Percentiles rank a stretch among this genome's conserved stretches.
These are phyloP conservation scores for Cyclophora albipunctata DNA, from an alignment of 2,888 invertebrate species.

Conservation along the genomic window DNA sequence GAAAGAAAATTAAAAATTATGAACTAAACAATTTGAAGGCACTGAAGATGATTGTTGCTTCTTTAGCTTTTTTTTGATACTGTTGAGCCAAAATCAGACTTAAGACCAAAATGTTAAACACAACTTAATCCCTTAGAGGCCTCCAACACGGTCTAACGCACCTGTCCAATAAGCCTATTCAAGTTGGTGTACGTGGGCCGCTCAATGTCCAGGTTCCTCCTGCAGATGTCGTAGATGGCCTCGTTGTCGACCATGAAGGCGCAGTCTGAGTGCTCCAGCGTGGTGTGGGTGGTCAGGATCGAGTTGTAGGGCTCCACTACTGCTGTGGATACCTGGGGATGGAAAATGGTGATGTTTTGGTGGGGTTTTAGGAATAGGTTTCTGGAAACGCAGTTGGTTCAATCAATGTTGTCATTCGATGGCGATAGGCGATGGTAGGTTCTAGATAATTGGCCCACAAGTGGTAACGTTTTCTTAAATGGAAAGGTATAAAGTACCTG, in stretches of 20 bases:
- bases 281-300: conserved; percentile 93
- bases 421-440: not conserved
- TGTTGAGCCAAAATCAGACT: too few relatives aligned
- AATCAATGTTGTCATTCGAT: too few relatives aligned
- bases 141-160: conserved; percentile 13
- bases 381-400: too few relatives aligned
- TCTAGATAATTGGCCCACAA: not conserved
- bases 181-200: conserved; percentile 90
- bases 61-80: too few relatives aligned
- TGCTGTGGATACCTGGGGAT: conserved; percentile 84
- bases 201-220: conserved; percentile 89
- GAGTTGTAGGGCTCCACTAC: conserved; percentile 94
- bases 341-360: not conserved
- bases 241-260: conserved; percentile 96
- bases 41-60: too few relatives aligned
- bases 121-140: too few relatives aligned
- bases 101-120: too few relatives aligned
- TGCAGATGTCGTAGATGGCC: conserved; percentile 91
- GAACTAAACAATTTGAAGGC: not conserved
- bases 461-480: not conserved
- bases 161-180: conserved; percentile 88
- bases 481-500: conserved; percentile 72
- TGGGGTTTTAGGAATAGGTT: too few relatives aligned
- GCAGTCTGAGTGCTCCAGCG: conserved; percentile 89
- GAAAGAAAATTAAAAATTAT: not conserved